Base-by-base conservation (phyloP, 2,888 invertebrate species). In the Glaucopsyche alexis region DNA sequence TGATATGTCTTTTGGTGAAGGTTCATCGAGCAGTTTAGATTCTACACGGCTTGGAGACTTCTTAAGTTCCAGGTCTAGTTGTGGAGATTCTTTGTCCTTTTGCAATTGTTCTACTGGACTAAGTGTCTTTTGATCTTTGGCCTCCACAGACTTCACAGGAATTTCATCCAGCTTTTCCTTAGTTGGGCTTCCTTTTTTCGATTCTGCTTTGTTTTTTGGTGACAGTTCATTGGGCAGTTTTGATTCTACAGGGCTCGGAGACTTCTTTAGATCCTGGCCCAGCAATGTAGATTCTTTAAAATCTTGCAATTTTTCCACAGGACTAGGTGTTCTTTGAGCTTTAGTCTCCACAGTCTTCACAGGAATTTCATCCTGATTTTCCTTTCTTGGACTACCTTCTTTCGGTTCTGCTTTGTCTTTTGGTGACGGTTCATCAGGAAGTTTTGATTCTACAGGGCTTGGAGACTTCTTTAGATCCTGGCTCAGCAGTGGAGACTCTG, bases 211-310 rank as follows among this genome's bases (percentile, higher is more conserved):
- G 7, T 16, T 19, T 29, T 65, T 52, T 55, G 55, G 2, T 9
- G 55, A 16, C 1, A 16, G n/a, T 19, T 55, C 19, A 19, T 55
- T 19, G 6, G 7, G 55, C 16, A 67, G 8, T 42, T 42, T 42
- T 5, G 3, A 42, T 42, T 42, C 42, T 42, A 42, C 42, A 42
- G 6, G 42, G 19, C 72, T 75, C 4, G 66, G 38, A 49, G 6
- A 74, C 14, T 73, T 76, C 8, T 74, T 45, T 67, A 65, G 16
- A 1, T 14, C 8, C 7, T 55, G 3, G 9, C 0, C n/a, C 13
- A 50, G 9, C 5, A 60, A 14, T 38, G 67, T 55, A 16, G 16
- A 6, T n/a, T 72, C 52, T 19, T 14, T 50, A 6, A 2, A 8
- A 50, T 50, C 50, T 14, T 13, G 50, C n/a, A 14, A 14, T 13